Evolutionary conservation across 1,140 invertebrate species (phyloP), one percentile per base, ranked within the genome.

Genomic region (Leptonema lineaticorne): DNA sequence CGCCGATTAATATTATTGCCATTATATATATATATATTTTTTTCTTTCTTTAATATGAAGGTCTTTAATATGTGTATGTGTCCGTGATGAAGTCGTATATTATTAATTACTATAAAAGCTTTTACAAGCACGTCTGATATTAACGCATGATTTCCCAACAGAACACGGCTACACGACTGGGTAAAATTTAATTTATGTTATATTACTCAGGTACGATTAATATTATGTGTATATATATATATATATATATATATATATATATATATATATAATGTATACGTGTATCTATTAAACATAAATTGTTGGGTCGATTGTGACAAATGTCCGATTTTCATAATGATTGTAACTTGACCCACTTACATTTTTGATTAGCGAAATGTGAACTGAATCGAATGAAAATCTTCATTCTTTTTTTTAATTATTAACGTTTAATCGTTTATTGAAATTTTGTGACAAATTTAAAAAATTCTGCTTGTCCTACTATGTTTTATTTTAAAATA

Each of bases 91-190:
- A 59, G 33, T 22, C 18, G 20, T 20, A 62, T 62, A 62, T 62
- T n/a, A n/a, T n/a, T 62, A 62, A 62, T 62, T 62, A 62, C 41
- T 33, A 62, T 62, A 62, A 62, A 37, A 62, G 59, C 29, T 7
- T 45, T 62, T 62, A 45, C 59, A 28, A 24, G 33, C 59, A 45
- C 59, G 29, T 62, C 59, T 45, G 37, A 14, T 58, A 24, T 30
- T 45, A 62, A 20, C 18, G 20, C 20, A 16, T 62, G 59, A 62
- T 62, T 62, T 62, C 59, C 59, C 59, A 11, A 37, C 22, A 62
- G 59, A 62, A 27, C 37, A 9, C 37, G 9, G 16, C 11, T 9
- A 16, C 37, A 9, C 37, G n/a, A n/a, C n/a, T n/a, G n/a, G n/a
- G n/a, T n/a, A n/a, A n/a, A n/a, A n/a, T n/a, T n/a, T n/a, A n/a